A percentile compares a stretch with the other conserved stretches of the same genome.
Conservation (phyloP, 2,113 vertebrate species). For the Oxyruncus cristatus region DNA sequence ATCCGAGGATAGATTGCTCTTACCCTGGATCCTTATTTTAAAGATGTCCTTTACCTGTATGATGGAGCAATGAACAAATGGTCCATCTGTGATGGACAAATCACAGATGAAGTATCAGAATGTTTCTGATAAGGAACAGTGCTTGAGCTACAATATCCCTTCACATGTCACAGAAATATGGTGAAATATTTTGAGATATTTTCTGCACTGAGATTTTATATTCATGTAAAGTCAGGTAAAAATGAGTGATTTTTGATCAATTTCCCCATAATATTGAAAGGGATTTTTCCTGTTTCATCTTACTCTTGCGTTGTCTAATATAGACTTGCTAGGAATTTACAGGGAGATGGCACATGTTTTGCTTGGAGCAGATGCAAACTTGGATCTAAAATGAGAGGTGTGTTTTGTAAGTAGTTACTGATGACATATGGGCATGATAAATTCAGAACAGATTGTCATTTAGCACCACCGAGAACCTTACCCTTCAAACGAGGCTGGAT, state of each 20-base stretch:
- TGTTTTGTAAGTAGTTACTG: constrained; percentile 51
- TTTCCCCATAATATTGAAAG: neutral
- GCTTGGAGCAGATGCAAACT: constrained; percentile 49
- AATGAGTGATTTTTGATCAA: neutral
- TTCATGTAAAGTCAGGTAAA: neutral
- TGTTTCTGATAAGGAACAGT: neutral
- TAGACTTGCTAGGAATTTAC: constrained; percentile 11
- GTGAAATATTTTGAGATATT: neutral
- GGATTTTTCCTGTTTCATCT: neutral
- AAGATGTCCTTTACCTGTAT: neutral
- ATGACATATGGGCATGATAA: constrained; percentile 53
- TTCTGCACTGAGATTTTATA: neutral
- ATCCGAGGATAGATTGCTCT: neutral
- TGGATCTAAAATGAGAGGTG: constrained; percentile 55
- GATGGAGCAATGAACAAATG: neutral
- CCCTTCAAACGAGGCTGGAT: constrained; percentile 3
- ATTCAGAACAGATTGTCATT: constrained; percentile 56
- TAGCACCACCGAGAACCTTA: constrained; percentile 25
- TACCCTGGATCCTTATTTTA: neutral
- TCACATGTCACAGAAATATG: neutral
- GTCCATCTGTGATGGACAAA: too few species aligned
- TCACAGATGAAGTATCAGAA: neutral
- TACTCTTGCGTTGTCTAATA: neutral
- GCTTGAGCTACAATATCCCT: neutral
- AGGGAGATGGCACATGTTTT: constrained; percentile 19